These are phyloP conservation scores for Bombus affinis DNA, from an alignment of 1,140 invertebrate genomes.

Conservation along the genomic window DNA sequence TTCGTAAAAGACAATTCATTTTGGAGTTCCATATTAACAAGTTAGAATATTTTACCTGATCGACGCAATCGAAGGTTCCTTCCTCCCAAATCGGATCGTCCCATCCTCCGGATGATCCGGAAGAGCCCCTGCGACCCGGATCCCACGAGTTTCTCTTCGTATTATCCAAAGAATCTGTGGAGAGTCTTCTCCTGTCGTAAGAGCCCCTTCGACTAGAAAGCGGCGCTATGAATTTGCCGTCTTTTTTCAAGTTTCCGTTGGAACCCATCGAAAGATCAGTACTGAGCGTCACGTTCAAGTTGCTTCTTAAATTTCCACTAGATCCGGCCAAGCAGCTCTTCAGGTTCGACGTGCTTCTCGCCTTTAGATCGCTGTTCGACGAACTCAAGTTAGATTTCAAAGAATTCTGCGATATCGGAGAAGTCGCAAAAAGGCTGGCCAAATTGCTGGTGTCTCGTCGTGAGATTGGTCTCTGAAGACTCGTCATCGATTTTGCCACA, in stretches of 20 bases:
- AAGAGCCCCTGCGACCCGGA: slow-evolving; percentile 84
- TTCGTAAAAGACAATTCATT: no score
- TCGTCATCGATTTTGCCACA: slow-evolving; percentile 79
- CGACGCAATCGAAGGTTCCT: slow-evolving; percentile 46
- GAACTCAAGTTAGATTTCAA: slow-evolving; percentile 44
- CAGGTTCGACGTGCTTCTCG: slow-evolving; percentile 69
- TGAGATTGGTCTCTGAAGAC: slow-evolving; percentile 71
- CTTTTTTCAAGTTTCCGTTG: slow-evolving; percentile 74
- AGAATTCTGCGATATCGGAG: slow-evolving; percentile 62
- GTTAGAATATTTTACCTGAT: slow-evolving; percentile 48
- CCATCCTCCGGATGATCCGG: slow-evolving; percentile 83
- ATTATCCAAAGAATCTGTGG: slow-evolving; percentile 88
- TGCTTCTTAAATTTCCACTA: slow-evolving; percentile 74
- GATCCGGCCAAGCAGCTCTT: slow-evolving; percentile 78
- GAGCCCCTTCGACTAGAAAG: slow-evolving; percentile 80
- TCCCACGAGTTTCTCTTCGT: slow-evolving; percentile 87
- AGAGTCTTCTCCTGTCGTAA: slow-evolving; percentile 85
- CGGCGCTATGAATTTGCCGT: slow-evolving; percentile 60
- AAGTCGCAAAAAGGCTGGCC: slow-evolving; percentile 66
- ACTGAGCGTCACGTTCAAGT: slow-evolving; percentile 78
- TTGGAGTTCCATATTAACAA: neutral
- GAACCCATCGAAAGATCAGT: slow-evolving; percentile 77
- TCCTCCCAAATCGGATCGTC: slow-evolving; percentile 84
- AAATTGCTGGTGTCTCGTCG: slow-evolving; percentile 70
- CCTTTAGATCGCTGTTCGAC: slow-evolving; percentile 55